These are phyloP conservation scores for Megaleporinus macrocephalus DNA, from an alignment of 2,113 vertebrate species.

Conservation along the genomic window DNA sequence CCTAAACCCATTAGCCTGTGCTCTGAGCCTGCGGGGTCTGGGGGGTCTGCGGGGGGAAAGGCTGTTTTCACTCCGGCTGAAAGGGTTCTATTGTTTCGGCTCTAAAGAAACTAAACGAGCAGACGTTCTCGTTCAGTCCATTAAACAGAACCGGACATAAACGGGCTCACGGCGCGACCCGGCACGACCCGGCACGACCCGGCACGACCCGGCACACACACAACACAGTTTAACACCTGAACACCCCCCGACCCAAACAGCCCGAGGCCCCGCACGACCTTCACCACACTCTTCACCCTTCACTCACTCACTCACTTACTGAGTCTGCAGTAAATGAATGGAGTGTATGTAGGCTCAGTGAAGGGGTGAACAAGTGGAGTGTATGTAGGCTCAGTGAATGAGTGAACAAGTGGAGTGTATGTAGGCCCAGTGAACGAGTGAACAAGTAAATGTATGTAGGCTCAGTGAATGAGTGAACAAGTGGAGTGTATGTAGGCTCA, in stretches of 20 bases:
- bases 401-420: too few relatives aligned
- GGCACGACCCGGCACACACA: too few relatives aligned
- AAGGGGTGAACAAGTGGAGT: too few relatives aligned
- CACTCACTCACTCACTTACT: too few relatives aligned
- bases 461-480: too few relatives aligned
- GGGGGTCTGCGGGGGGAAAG: not conserved
- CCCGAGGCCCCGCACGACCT: constrained; percentile 28
- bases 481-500: too few relatives aligned
- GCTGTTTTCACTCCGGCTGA: constrained; percentile 10
- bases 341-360: too few relatives aligned
- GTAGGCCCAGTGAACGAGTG: too few relatives aligned
- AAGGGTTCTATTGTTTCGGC: not conserved
- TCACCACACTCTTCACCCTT: not conserved
- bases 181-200: not conserved
- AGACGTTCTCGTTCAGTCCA: constrained; percentile 28
- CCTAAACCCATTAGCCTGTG: constrained; percentile 44
- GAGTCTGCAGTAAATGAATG: too few relatives aligned
- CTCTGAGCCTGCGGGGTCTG: constrained; percentile 18
- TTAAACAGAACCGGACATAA: constrained; percentile 9
- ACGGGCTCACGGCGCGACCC: constrained; percentile 6
- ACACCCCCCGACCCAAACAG: not conserved
- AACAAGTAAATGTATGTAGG: too few relatives aligned
- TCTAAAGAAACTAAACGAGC: not conserved
- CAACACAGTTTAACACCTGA: constrained; percentile 19
- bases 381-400: too few relatives aligned